phyloP scores from a whole-genome alignment of 2,888 invertebrate species.

The Drosophila picticornis region DNA sequence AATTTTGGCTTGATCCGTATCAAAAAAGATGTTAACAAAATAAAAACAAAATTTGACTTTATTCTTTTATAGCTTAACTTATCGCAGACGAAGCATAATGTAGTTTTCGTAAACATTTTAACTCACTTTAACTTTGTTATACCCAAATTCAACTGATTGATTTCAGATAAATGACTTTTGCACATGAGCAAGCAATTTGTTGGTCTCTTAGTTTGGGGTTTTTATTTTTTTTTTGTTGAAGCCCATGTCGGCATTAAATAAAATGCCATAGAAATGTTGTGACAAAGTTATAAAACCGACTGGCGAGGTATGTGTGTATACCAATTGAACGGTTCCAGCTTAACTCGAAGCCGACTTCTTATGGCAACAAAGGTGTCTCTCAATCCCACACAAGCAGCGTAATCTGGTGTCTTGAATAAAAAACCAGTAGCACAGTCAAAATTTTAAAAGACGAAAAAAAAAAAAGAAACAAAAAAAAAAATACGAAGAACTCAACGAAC shows the following conservation, averaged over 20 bases:
- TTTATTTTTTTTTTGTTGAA: neutral
- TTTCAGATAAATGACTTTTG: slow-evolving; percentile 27
- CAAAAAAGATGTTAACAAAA: neutral
- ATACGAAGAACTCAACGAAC: slow-evolving; percentile 39
- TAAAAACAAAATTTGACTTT: neutral
- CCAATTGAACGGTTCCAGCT: slow-evolving; percentile 47
- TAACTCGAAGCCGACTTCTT: slow-evolving; percentile 41
- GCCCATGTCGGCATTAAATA: slow-evolving; percentile 42
- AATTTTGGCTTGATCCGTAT: neutral
- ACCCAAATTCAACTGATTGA: neutral
- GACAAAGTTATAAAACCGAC: slow-evolving; percentile 53
- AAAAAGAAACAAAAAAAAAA: slow-evolving; percentile 25
- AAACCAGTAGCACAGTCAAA: slow-evolving; percentile 67
- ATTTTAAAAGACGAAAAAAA: slow-evolving; percentile 19
- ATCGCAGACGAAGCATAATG: neutral
- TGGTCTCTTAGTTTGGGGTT: neutral
- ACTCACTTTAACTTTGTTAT: neutral
- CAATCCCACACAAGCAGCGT: slow-evolving; percentile 68
- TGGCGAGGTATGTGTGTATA: slow-evolving; percentile 13
- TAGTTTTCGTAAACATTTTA: neutral
- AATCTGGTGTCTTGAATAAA: slow-evolving; percentile 65
- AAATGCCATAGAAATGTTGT: slow-evolving; percentile 54
- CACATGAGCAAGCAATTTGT: slow-evolving; percentile 29
- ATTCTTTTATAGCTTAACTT: neutral
- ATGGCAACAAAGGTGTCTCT: slow-evolving; percentile 58